phyloP scores from a whole-genome alignment of 2,888 invertebrate genomes.

The Calameuta filiformis region DNA sequence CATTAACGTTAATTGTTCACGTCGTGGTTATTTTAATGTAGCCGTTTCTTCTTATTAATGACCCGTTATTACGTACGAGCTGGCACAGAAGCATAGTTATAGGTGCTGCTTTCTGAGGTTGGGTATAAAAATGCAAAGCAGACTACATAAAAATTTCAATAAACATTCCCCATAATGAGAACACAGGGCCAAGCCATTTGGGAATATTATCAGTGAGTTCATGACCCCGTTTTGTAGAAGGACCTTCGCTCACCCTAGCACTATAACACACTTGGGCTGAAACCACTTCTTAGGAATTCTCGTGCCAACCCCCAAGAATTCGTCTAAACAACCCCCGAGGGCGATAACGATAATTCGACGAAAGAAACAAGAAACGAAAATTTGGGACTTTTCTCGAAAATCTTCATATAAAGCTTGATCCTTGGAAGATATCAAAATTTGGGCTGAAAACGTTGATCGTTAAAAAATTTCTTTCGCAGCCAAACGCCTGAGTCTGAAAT shows the following conservation, averaged over 20 bases:
- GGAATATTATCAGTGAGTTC: constrained; percentile 14
- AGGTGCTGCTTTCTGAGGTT: constrained; percentile 5
- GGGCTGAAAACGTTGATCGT: no score
- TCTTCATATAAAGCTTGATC: no score
- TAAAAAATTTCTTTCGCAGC: no score
- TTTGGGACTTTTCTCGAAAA: no score
- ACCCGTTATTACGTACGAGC: background rate
- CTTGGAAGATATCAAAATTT: no score
- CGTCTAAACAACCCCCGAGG: no score
- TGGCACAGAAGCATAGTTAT: constrained; percentile 10
- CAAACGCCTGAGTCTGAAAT: no score
- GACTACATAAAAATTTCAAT: constrained; percentile 41
- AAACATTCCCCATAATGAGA: constrained; percentile 27
- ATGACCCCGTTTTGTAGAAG: background rate
- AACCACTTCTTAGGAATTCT: background rate
- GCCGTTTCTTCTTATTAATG: background rate
- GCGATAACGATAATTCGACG: no score
- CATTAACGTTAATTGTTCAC: background rate
- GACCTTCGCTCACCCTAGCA: background rate
- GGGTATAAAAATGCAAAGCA: constrained; percentile 39
- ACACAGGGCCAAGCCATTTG: constrained; percentile 8
- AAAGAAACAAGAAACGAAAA: no score
- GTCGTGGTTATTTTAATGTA: background rate
- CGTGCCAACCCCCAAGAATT: no score
- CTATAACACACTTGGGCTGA: background rate